Percentiles rank a stretch among this genome's conserved stretches.
phyloP scores from a whole-genome alignment of 1,140 invertebrate species.

The Philotrypesis tridentata region DNA sequence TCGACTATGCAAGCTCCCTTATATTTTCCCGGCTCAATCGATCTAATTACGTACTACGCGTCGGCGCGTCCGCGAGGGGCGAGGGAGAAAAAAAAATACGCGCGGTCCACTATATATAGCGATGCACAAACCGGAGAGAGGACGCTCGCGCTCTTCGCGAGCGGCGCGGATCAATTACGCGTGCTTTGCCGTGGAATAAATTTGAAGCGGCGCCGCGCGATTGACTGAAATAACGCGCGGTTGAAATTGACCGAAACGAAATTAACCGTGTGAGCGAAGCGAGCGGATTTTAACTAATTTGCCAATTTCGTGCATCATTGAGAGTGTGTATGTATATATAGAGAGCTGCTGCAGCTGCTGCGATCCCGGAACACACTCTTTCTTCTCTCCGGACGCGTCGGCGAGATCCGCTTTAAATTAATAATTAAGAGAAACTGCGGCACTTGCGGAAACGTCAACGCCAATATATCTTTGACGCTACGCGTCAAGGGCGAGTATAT shows the following conservation, averaged over 20 bases:
- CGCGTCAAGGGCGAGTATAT: no score
- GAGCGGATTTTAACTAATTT: conserved; percentile 65
- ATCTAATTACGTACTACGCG: no score
- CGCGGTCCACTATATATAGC: neutral
- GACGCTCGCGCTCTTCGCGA: neutral
- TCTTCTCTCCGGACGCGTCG: no score
- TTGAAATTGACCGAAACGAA: conserved; percentile 60
- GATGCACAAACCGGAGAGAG: neutral
- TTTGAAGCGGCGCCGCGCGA: conserved; percentile 51
- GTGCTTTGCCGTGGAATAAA: conserved; percentile 40
- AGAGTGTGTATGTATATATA: conserved; percentile 47
- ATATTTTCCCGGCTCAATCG: no score
- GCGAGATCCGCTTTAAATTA: no score
- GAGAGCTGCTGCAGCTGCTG: conserved; percentile 49
- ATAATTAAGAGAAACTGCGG: no score
- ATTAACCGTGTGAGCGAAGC: conserved; percentile 43
- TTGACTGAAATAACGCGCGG: conserved; percentile 55
- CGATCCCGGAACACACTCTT: neutral
- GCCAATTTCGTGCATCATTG: conserved; percentile 65
- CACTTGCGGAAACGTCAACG: no score
- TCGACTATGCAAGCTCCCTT: no score
- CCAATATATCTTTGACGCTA: no score
- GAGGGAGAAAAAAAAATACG: neutral
- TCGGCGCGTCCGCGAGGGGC: no score
- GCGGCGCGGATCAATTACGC: conserved; percentile 34